A percentile compares a stretch with the other conserved stretches of the same genome.
Evolutionary conservation across 2,797 vertebrate genomes (phyloP).

Genomic region (Pseudomugil gertrudae): DNA sequence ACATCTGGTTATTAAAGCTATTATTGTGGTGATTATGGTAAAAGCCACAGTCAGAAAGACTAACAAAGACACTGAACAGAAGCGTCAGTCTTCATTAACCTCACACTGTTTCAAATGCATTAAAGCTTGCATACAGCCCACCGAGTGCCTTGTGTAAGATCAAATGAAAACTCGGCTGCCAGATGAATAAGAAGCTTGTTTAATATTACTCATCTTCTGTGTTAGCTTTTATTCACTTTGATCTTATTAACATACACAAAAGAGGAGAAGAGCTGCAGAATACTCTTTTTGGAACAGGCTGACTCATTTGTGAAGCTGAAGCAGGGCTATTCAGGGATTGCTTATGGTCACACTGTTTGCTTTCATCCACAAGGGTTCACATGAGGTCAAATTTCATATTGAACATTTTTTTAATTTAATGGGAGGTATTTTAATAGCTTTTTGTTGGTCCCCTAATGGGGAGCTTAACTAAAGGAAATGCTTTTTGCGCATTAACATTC

Average conservation of each 20-base stretch:
- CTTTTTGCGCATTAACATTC: slow-evolving; percentile 31
- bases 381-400: slow-evolving; percentile 55
- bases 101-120: slow-evolving; percentile 73
- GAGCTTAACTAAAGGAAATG: slow-evolving; percentile 38
- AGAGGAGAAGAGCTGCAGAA: slow-evolving; percentile 64
- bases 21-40: slow-evolving; percentile 79
- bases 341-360: slow-evolving; percentile 60
- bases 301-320: slow-evolving; percentile 60
- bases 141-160: slow-evolving; percentile 72
- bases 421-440: slow-evolving; percentile 32
- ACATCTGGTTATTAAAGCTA: slow-evolving; percentile 77
- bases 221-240: slow-evolving; percentile 85
- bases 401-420: slow-evolving; percentile 45
- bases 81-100: slow-evolving; percentile 79
- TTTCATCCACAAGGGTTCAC: slow-evolving; percentile 45
- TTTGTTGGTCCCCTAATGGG: slow-evolving; percentile 35
- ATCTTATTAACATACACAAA: slow-evolving; percentile 78
- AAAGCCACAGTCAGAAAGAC: slow-evolving; percentile 72
- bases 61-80: slow-evolving; percentile 71
- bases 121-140: slow-evolving; percentile 67
- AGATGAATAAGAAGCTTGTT: slow-evolving; percentile 79
- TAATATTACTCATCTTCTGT: slow-evolving; percentile 75
- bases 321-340: slow-evolving; percentile 49
- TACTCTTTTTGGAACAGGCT: slow-evolving; percentile 56
- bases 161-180: slow-evolving; percentile 78